phyloP scores from a whole-genome alignment of 2,113 vertebrate species.

The Phyllostomus discolor region DNA sequence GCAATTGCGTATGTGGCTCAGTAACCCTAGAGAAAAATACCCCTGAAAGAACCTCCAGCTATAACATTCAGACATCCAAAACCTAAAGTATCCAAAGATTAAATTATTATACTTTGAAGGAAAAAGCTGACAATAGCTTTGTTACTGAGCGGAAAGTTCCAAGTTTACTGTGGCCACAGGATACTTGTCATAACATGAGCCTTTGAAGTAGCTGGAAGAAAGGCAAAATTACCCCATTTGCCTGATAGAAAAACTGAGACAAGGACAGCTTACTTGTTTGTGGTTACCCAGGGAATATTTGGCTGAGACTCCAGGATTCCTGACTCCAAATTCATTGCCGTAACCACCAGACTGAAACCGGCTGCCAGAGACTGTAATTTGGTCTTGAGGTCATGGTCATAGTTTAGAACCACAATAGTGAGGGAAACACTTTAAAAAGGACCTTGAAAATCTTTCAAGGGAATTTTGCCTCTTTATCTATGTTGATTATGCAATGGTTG shows the following conservation, averaged over 20 bases:
- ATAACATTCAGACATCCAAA: slow-evolving; percentile 30
- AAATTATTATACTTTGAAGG: slow-evolving; percentile 19
- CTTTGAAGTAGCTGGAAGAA: slow-evolving; percentile 55
- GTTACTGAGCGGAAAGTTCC: slow-evolving; percentile 24
- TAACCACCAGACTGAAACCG: slow-evolving; percentile 70
- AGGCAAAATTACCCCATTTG: slow-evolving; percentile 70
- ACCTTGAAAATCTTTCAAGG: slow-evolving; percentile 62
- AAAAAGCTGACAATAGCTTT: slow-evolving; percentile 51
- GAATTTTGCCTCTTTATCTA: slow-evolving; percentile 61
- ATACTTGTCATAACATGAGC: slow-evolving; percentile 8
- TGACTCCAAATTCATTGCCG: slow-evolving; percentile 72
- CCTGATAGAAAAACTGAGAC: slow-evolving; percentile 75
- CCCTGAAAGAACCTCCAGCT: neutral
- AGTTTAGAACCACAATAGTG: slow-evolving; percentile 70
- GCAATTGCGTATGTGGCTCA: slow-evolving; percentile 23
- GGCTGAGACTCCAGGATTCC: slow-evolving; percentile 70
- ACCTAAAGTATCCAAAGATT: slow-evolving; percentile 24
- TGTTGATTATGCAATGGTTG: slow-evolving; percentile 53
- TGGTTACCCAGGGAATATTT: slow-evolving; percentile 69
- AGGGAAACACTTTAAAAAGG: slow-evolving; percentile 63
- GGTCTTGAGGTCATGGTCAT: slow-evolving; percentile 58
- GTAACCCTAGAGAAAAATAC: slow-evolving; percentile 15
- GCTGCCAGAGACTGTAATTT: slow-evolving; percentile 68
- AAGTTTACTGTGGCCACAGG: neutral
- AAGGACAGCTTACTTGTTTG: slow-evolving; percentile 63